phyloP scores from a whole-genome alignment of 2,888 invertebrate species.

The Nomada ruficornis region DNA sequence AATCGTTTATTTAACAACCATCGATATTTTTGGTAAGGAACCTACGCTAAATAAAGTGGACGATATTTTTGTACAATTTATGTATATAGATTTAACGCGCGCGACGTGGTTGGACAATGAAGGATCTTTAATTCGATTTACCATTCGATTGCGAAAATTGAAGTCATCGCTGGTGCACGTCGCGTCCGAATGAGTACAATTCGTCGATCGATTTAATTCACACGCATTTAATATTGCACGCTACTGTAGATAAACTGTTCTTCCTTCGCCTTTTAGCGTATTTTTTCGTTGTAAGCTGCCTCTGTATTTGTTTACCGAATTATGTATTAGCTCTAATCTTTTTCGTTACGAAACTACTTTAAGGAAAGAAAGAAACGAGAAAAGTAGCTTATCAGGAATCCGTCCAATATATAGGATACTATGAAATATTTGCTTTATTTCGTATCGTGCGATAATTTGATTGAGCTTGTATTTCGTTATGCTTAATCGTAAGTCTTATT shows the following conservation, averaged over 20 bases:
- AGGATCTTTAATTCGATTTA: conserved; percentile 25
- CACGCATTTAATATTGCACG: conserved; percentile 12
- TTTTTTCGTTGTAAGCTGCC: conserved; percentile 8
- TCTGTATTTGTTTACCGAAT: background rate
- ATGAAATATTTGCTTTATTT: conserved; percentile 36
- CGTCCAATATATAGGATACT: conserved; percentile 78
- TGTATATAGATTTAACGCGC: conserved; percentile 46
- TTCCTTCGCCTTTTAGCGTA: background rate
- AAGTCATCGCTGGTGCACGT: background rate
- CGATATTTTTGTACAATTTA: conserved; percentile 26
- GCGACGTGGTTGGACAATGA: conserved; percentile 37
- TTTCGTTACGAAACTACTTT: conserved; percentile 28
- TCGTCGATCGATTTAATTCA: background rate
- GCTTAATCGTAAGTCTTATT: background rate
- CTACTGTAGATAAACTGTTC: conserved; percentile 33
- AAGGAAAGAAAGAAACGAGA: conserved; percentile 54
- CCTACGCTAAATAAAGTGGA: background rate
- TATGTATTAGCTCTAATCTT: conserved; percentile 6
- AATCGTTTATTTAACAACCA: conserved; percentile 20
- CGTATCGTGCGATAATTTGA: conserved; percentile 14
- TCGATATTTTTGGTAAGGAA: conserved; percentile 1
- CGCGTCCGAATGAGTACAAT: background rate
- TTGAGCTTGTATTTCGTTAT: conserved; percentile 21
- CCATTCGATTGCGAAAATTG: background rate
- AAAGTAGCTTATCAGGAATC: conserved; percentile 81